Conservation (phyloP, 2,113 vertebrate genomes). For the Elgaria multicarinata region DNA sequence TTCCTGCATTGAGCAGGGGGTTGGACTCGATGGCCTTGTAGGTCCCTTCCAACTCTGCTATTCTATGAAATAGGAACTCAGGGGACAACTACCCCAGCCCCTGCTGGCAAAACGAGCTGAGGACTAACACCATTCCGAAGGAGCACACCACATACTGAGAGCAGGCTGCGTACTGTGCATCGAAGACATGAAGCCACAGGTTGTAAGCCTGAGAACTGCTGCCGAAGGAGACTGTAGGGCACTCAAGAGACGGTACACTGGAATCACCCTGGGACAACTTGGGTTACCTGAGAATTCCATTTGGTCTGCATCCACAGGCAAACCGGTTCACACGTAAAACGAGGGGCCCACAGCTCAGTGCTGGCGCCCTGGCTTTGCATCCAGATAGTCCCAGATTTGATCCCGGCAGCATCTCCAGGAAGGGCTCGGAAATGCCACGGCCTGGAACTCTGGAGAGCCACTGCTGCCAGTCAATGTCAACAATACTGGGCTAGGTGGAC, state of each 20-base stretch:
- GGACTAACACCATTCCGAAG: not conserved
- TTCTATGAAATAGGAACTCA: constrained; percentile 12
- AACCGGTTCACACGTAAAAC: not conserved
- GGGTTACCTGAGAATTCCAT: not conserved
- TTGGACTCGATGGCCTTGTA: too few species aligned
- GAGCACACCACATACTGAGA: not conserved
- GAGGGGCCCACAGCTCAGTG: too few species aligned
- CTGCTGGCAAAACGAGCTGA: not conserved
- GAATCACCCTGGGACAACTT: not conserved
- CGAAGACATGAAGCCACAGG: not conserved
- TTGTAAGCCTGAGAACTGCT: not conserved
- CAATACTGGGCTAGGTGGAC: too few species aligned
- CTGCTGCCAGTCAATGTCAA: too few species aligned
- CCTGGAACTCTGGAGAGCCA: too few species aligned
- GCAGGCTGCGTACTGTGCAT: not conserved
- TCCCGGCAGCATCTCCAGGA: too few species aligned
- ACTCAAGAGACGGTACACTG: not conserved
- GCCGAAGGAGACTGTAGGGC: not conserved
- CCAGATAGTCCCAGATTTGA: too few species aligned
- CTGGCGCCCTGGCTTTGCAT: too few species aligned
- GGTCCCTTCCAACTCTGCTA: too few species aligned
- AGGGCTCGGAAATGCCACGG: too few species aligned
- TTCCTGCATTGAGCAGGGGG: too few species aligned
- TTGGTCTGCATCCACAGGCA: not conserved
- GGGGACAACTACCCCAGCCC: not conserved